A percentile compares a stretch with the other conserved stretches of the same genome.
Evolutionary conservation across 2,797 vertebrate genomes (phyloP).

Genomic region (Sebastes kiyomatsui): DNA sequence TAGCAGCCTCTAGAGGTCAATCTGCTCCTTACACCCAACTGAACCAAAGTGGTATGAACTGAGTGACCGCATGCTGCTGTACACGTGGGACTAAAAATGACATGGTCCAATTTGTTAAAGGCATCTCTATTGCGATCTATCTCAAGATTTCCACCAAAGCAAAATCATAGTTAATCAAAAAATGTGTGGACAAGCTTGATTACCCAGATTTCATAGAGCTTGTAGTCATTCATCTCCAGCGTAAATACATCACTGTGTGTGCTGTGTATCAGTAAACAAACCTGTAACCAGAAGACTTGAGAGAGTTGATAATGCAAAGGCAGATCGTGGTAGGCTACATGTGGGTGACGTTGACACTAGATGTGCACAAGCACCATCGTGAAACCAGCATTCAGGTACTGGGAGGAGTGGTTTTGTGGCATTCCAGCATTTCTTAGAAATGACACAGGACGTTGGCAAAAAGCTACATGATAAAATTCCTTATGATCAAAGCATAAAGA

Average conservation of each 20-base stretch:
- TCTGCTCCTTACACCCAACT: slow-evolving; percentile 1
- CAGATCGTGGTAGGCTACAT: slow-evolving; percentile 67
- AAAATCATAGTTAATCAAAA: slow-evolving; percentile 6
- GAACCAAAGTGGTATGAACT: slow-evolving; percentile 21
- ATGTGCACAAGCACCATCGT: slow-evolving; percentile 28
- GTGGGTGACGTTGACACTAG: slow-evolving; percentile 39
- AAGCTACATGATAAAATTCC: slow-evolving; percentile 10
- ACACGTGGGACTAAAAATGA: slow-evolving; percentile 2
- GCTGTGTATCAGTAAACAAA: slow-evolving; percentile 2
- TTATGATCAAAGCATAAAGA: neutral
- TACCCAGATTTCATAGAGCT: neutral
- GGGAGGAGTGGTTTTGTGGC: slow-evolving; percentile 32
- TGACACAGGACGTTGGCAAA: slow-evolving; percentile 35
- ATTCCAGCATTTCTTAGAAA: slow-evolving; percentile 54
- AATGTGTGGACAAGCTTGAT: slow-evolving; percentile 1
- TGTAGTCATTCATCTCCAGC: neutral
- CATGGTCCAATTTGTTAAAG: slow-evolving; percentile 62
- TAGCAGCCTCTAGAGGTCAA: slow-evolving; percentile 31
- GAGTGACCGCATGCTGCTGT: neutral
- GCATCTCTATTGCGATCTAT: slow-evolving; percentile 44
- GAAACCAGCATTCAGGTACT: slow-evolving; percentile 16
- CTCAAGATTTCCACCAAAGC: slow-evolving; percentile 6
- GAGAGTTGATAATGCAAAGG: slow-evolving; percentile 46
- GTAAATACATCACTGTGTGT: slow-evolving; percentile 1
- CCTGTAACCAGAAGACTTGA: slow-evolving; percentile 18